Percentiles rank a stretch among this genome's conserved stretches.
phyloP scores from a whole-genome alignment of 1,140 invertebrate species.

The Drosophila burlai region DNA sequence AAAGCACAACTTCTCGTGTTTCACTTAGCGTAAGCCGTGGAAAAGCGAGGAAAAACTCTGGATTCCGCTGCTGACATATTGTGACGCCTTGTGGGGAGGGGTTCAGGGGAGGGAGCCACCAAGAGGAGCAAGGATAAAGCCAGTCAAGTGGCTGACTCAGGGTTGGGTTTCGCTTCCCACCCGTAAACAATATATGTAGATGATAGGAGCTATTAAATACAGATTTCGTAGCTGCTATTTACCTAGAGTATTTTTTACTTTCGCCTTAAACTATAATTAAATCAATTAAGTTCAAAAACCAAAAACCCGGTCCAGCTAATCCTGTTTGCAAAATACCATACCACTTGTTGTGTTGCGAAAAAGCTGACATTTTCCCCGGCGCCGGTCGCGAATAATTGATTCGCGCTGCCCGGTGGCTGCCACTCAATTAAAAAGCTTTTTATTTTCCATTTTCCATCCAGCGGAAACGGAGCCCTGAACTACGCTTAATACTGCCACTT shows the following conservation, averaged over 20 bases:
- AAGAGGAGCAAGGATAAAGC: background rate
- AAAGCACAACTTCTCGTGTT: slow-evolving; percentile 42
- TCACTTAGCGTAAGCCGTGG: slow-evolving; percentile 40
- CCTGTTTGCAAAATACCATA: background rate
- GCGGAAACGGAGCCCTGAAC: slow-evolving; percentile 4
- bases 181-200: slow-evolving; percentile 1
- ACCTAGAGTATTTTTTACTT: no score
- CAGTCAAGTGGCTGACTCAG: slow-evolving; percentile 28
- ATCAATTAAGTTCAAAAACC: background rate
- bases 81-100: slow-evolving; percentile 4
- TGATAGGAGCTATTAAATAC: slow-evolving; percentile 19
- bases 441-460: background rate
- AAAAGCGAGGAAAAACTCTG: slow-evolving; percentile 5
- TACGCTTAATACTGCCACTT: background rate
- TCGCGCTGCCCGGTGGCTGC: background rate
- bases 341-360: background rate
- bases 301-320: background rate
- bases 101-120: no score
- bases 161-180: background rate
- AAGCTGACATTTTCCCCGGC: background rate
- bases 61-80: slow-evolving; percentile 21
- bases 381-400: slow-evolving; percentile 11
- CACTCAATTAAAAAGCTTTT: slow-evolving; percentile 35
- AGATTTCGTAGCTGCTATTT: background rate
- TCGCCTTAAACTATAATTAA: background rate